Evolutionary conservation across 2,797 vertebrate genomes (phyloP), one percentile per base, ranked within the genome.

Genomic region (Hapalemur alaotrensis): DNA sequence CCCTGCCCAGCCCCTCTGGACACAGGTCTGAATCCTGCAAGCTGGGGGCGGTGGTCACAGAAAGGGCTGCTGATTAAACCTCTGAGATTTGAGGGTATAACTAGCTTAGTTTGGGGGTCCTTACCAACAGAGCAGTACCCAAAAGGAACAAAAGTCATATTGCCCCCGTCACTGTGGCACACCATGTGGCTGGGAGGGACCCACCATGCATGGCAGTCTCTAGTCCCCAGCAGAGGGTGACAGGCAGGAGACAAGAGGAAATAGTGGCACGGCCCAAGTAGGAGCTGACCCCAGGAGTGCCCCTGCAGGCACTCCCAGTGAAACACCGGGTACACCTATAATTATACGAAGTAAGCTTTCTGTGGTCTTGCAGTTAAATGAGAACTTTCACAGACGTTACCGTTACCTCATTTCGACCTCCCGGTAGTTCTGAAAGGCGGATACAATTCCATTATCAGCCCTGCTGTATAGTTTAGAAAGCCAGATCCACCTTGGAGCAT

Each of bases 251-350:
- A 15, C 23, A 2, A 69, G 82, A 75, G 15, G 50, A 38, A 38
- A 50, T 1, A 28, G 61, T 15, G 1, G 0, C 41, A 65, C 52
- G 54, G 18, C 35, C 14, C 38, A 41, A 10, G 70, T 8, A 35
- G 35, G 5, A 9, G 28, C 17, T 32, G 54, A 48, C 11, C n/a
- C 0, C 1, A 6, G 13, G 23, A 46, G 52, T 3, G 17, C 70
- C 15, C 46, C n/a, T 1, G n/a, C 18, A 22, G 59, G 59, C 10
- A 23, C 5, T 32, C 6, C 17, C 52, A 7, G 3, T 28, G 28
- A 67, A 38, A n/a, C 50, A 10, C 2, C 23, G 63, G 25, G 25
- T 22, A 4, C 43, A 0, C 18, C 69, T 43, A 1, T 54, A 20
- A 46, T 83, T 63, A 35, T 0, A 25, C 32, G 9, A n/a, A 38